These are phyloP conservation scores for Tupaia tana DNA, from an alignment of 2,113 vertebrate genomes.

Conservation along the genomic window DNA sequence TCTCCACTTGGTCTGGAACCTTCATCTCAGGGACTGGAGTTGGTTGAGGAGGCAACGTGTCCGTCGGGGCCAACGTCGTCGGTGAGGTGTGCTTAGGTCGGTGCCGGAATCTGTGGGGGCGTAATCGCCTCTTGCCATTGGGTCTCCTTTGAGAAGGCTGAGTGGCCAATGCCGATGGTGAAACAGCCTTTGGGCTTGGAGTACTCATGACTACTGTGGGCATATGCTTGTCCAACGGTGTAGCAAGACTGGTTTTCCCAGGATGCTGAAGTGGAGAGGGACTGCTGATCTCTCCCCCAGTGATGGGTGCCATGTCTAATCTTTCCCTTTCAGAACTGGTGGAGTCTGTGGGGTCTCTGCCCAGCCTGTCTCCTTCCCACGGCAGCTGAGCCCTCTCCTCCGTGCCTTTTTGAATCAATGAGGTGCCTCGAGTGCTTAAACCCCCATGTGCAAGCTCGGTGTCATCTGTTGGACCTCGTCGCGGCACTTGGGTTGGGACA, in stretches of 20 bases:
- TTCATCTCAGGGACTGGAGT: not conserved
- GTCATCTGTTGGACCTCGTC: not conserved
- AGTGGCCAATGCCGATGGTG: constrained; percentile 61
- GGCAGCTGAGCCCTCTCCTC: not conserved
- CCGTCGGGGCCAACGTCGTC: not conserved
- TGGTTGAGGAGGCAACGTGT: not conserved
- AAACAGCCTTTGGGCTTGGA: constrained; percentile 14
- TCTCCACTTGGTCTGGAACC: not conserved
- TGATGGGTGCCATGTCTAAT: not conserved
- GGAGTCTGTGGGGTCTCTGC: not conserved
- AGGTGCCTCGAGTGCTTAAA: not conserved
- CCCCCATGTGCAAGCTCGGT: accelerated
- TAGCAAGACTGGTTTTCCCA: not conserved
- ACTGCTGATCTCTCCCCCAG: not conserved
- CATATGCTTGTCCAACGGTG: not conserved
- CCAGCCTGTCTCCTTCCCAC: not conserved
- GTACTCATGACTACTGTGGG: not conserved
- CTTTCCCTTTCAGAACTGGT: not conserved
- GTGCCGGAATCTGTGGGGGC: constrained; percentile 86
- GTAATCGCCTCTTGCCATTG: constrained; percentile 83
- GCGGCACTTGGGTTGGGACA: not conserved
- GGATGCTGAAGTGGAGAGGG: not conserved
- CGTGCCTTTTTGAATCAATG: not conserved
- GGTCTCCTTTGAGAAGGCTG: constrained; percentile 84
- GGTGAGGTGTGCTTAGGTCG: constrained; percentile 51